Evolutionary conservation across 2,888 invertebrate genomes (phyloP).

Genomic region (Cataglyphis altisquamis): DNA sequence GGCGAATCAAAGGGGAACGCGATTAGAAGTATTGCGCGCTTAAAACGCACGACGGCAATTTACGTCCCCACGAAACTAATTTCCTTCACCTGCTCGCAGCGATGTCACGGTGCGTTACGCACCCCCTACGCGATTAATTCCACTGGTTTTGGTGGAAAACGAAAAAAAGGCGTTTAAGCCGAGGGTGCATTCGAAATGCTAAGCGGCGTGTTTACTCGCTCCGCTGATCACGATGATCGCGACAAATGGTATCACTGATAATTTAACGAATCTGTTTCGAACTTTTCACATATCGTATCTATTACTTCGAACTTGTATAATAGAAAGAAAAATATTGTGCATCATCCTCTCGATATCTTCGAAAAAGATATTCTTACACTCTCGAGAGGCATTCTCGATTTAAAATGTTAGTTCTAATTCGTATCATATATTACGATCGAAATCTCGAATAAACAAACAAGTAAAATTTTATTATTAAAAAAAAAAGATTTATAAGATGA

Average conservation of each 20-base stretch:
- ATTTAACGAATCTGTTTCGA: slow-evolving; percentile 13
- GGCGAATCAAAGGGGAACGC: neutral
- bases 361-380: neutral
- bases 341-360: neutral
- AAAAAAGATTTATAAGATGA: neutral
- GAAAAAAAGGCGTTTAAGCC: slow-evolving; percentile 17
- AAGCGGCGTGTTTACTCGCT: slow-evolving; percentile 50
- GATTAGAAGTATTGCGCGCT: slow-evolving; percentile 28
- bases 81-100: slow-evolving; percentile 80
- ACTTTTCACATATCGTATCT: neutral
- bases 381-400: neutral
- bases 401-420: neutral
- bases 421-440: neutral
- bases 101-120: slow-evolving; percentile 80
- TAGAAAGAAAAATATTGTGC: neutral
- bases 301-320: neutral
- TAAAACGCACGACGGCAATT: slow-evolving; percentile 38
- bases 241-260: slow-evolving; percentile 3
- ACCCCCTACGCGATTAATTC: slow-evolving; percentile 75
- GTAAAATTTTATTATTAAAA: neutral
- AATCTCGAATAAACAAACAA: neutral
- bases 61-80: slow-evolving; percentile 50
- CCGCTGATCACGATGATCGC: slow-evolving; percentile 37
- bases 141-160: slow-evolving; percentile 12
- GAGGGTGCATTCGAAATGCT: slow-evolving; percentile 37